Evolutionary conservation across 2,797 vertebrate species (phyloP).

Genomic region (Helarctos malayanus): DNA sequence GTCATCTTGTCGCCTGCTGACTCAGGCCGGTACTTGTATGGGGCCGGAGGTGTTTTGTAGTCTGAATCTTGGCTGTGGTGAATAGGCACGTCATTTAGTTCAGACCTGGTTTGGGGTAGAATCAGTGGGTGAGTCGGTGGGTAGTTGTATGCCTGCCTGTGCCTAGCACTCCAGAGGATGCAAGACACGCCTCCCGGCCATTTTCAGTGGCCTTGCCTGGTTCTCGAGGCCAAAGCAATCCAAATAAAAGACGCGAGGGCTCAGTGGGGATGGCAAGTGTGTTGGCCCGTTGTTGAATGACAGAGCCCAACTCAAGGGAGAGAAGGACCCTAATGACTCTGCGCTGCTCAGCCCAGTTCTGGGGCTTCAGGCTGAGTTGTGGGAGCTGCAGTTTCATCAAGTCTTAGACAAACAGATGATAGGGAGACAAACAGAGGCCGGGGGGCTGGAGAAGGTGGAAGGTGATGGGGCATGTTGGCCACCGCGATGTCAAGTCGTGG

Average conservation of each 20-base stretch:
- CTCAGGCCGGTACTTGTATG: neutral
- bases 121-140: neutral
- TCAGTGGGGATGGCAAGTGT: neutral
- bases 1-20: neutral
- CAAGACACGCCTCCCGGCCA: neutral
- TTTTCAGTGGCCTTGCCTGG: neutral
- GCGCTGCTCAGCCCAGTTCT: neutral
- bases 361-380: neutral
- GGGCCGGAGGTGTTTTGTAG: neutral
- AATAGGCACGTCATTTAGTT: neutral
- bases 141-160: neutral
- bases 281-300: no score
- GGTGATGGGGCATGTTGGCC: neutral
- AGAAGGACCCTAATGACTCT: neutral
- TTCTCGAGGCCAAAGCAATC: neutral
- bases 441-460: neutral
- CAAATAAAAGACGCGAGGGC: neutral
- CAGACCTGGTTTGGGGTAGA: neutral
- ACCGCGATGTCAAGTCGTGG: neutral
- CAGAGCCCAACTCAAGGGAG: neutral
- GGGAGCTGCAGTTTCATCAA: neutral
- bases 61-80: neutral
- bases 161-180: neutral
- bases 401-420: neutral
- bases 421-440: neutral